Base-by-base conservation (phyloP, 2,888 invertebrate genomes). In the Automeris io region DNA sequence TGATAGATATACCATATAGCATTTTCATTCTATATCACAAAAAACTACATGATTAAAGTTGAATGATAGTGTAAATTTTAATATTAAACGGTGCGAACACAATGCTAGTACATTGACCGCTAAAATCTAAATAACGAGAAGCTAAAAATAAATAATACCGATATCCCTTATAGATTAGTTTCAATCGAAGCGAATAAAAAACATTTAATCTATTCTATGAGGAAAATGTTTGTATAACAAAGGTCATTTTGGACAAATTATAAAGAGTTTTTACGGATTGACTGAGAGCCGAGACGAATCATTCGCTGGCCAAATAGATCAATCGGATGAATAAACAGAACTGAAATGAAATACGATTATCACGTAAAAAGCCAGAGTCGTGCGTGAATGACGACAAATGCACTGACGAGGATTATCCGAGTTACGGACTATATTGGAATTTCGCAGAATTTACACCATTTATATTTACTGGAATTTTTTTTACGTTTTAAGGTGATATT, bases 321-420 rank as follows among this genome's bases (percentile, higher is more conserved):
- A 37, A 35, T 34, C 26, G 33, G 34, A 34, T 21, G 26, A 16
- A 34, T 36, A 24, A 51, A 51, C 43, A 49, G 49, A 47, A 48
- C 47, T 39, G 39, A 49, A 49, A 49, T 54, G 47, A 46, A 58
- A 64, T 54, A 29, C 34, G 39, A 39, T 39, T 39, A 34, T 34
- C 21, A 22, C 22, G 34, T 39, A 39, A 39, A 39, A 39, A 22
- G 34, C 29, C 21, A 34, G 26, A 57, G 47, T 57, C 64, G 68
- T 70, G 72, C 71, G 69, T 72, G 66, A 71, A 64, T 62, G 61
- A 63, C 67, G 59, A 60, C 58, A 58, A 57, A 63, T 59, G 57
- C 61, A 67, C 60, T 62, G 66, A 61, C 51, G 39, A 46, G 68
- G 71, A 68, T 73, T 72, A 70, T 60, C 59, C 63, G 66, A 70